Evolutionary conservation across 35 echinoderm and acorn worm species (phyloP), one percentile per base, ranked within the genome.

Genomic region (Nesometra sesokonis): DNA sequence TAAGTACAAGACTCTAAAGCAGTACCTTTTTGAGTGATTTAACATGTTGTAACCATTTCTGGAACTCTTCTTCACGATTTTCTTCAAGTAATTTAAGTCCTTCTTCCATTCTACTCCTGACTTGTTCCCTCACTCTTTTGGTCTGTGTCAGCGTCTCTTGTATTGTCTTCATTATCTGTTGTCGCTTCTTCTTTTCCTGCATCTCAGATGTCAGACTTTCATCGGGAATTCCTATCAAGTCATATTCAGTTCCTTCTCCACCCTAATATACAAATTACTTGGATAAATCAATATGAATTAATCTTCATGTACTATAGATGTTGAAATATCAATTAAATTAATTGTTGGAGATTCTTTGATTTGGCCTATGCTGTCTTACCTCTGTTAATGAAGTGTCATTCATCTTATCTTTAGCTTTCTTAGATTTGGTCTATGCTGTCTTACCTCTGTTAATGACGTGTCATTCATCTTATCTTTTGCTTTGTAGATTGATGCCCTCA

Each of bases 401-500:
- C 46, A 91, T 91, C 84, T 91, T 93, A 32, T 90, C 38, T 7
- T 43, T 4, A 43, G 15, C 38, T 15, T 43, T 4, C 5, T 43
- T 43, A 43, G 38, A 7, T 15, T 43, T 7, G 38, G 38, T 43
- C n/a, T n/a, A 43, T 34, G 11, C 3, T 80, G 13, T 9, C 79
- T 80, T 7, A 33, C 79, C 79, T 80, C 32, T 83, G 81, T 81
- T 34, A 43, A 43, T 43, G 39, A n/a, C n/a, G n/a, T 43, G 38
- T 76, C 89, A 35, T 78, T 37, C 46, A 91, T 91, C 84, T 91
- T 93, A 32, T 90, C 92, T 37, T 87, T 90, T 31, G 86, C 76
- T 80, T 81, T 87, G 17, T 93, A 88, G 32, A 93, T 87, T 11
- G 92, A 86, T 87, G 79, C 88, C 35, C 29, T 90, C 34, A 93